These are phyloP conservation scores for Agrochola litura DNA, from an alignment of 2,888 invertebrate species.

Conservation along the genomic window DNA sequence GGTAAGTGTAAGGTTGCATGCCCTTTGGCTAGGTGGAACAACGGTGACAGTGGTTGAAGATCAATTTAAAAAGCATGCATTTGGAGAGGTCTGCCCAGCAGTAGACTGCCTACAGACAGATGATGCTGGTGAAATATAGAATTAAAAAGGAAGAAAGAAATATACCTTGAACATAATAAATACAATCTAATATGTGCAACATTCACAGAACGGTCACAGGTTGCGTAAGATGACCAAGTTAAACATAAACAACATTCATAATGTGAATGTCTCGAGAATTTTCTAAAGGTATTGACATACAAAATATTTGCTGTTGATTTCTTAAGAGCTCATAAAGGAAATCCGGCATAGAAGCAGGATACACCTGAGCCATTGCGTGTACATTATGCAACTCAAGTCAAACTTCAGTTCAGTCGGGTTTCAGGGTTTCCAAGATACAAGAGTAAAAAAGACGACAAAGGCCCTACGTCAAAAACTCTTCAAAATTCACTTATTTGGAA, in stretches of 20 bases:
- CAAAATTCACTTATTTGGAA: background rate
- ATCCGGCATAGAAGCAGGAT: background rate
- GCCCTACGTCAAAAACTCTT: background rate
- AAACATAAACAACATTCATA: conserved; percentile 45
- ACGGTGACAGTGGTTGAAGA: background rate
- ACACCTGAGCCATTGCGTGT: background rate
- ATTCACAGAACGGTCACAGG: conserved; percentile 23
- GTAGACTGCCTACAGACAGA: too few species aligned
- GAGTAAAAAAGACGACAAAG: too few species aligned
- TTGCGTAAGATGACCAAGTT: conserved; percentile 40
- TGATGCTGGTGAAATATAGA: background rate
- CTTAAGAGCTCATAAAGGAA: background rate
- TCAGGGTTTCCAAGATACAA: background rate
- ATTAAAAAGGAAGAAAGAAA: conserved; percentile 3
- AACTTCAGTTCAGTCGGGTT: background rate
- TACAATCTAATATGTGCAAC: conserved; percentile 54
- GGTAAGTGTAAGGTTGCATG: background rate
- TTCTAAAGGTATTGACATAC: conserved; percentile 39
- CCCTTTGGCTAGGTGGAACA: too few species aligned
- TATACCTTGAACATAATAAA: conserved; percentile 6
- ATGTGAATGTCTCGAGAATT: conserved; percentile 36
- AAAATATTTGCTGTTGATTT: conserved; percentile 9
- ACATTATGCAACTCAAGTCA: background rate
- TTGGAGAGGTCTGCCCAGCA: background rate
- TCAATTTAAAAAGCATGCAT: background rate